phyloP scores from a whole-genome alignment of 2,888 invertebrate genomes.

The Pseudococcus viburni region DNA sequence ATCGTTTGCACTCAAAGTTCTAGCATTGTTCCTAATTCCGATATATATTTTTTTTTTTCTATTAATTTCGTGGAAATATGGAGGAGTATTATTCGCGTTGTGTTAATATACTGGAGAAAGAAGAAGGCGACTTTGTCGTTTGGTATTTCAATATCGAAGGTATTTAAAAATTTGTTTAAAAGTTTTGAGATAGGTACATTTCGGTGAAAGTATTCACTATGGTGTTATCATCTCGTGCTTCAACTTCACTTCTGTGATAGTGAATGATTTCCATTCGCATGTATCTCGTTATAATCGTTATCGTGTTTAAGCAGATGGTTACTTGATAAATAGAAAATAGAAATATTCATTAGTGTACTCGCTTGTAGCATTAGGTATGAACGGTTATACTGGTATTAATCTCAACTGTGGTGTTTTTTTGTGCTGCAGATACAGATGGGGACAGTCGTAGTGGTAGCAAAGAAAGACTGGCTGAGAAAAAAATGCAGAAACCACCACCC shows the following conservation, averaged over 20 bases:
- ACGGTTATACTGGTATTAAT: background rate
- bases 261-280: background rate
- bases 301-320: conserved; percentile 53
- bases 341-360: conserved; percentile 42
- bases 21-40: no score
- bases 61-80: background rate
- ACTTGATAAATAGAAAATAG: conserved; percentile 27
- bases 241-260: background rate
- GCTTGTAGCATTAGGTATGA: background rate
- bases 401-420: conserved; percentile 24
- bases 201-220: background rate
- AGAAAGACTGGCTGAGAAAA: conserved; percentile 67
- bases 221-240: conserved; percentile 36
- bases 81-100: conserved; percentile 53
- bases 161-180: background rate
- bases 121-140: conserved; percentile 63
- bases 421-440: conserved; percentile 68
- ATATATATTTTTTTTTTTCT: background rate
- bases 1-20: background rate
- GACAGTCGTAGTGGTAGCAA: conserved; percentile 68
- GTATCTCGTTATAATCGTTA: conserved; percentile 7
- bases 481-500: conserved; percentile 68
- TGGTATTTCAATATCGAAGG: conserved; percentile 59
- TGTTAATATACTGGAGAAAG: conserved; percentile 59
- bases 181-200: background rate